Evolutionary conservation across 2,888 invertebrate genomes (phyloP), one percentile per base, ranked within the genome.

Genomic region (Polylopha cassiicola): DNA sequence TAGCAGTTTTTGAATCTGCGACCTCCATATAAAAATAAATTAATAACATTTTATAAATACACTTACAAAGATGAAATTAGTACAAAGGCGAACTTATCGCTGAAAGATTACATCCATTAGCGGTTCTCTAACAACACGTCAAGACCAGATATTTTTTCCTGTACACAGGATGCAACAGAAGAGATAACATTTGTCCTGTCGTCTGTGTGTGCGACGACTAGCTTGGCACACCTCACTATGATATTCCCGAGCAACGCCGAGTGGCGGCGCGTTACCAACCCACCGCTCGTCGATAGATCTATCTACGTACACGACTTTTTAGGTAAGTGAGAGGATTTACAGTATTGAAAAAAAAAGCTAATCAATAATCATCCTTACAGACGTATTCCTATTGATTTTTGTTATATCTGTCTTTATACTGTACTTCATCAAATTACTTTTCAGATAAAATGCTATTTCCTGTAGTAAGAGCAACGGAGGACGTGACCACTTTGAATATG

Each of bases 201-300:
- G 3, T 87, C 89, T 5, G 92, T 94, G 8, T 94, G 94, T 55
- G 89, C 90, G 10, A 92, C 92, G 1, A 88, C 90, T 2, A 92
- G 93, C 65, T 78, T 95, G 45, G 95, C 95, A 17, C 93, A 93
- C 63, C 86, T 95, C 39, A 91, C 92, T 31, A 92, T 95, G 87
- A 91, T 92, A 59, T 95, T 95, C 75, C 95, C 95, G 3, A 75
- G 81, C 30, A 82, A 88, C 37, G 80, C 82, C 22, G 89, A 91
- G 53, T 95, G 95, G 94, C 78, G 87, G 37, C 73, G 68, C 3
- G 61, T 78, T 4, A 46, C 62, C 1, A 42, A 50, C 3, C 70
- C 74, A 1, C 76, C 79, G 0, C 53, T 57, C 2, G 47, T 65
- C 0, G 48, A 50, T 1, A 65, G 72, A 47, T 82, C 84, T 0